Evolutionary conservation across 2,113 vertebrate genomes (phyloP).

Genomic region (Synchiropus splendidus): DNA sequence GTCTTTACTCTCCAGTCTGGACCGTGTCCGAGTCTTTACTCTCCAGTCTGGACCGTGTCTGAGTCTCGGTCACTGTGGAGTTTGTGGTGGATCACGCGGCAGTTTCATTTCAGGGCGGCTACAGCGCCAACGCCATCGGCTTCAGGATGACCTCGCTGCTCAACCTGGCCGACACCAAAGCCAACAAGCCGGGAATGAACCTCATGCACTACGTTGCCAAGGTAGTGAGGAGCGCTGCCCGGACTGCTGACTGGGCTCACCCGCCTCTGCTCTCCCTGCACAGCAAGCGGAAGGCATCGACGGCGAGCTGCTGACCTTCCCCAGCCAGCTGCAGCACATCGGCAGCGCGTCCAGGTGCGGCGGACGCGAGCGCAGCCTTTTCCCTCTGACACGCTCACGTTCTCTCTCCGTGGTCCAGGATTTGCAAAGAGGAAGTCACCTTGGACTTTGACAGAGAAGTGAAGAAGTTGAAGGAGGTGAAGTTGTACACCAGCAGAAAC

Average conservation of each 20-base stretch:
- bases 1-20: too few relatives aligned
- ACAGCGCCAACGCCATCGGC: constrained; percentile 62
- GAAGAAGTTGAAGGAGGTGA: constrained; percentile 56
- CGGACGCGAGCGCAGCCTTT: too few relatives aligned
- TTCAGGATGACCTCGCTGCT: constrained; percentile 72
- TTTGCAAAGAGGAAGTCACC: constrained; percentile 64
- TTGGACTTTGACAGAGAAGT: constrained; percentile 55
- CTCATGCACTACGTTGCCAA: constrained; percentile 75
- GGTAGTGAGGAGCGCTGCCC: constrained; percentile 38
- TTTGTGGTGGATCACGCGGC: too few relatives aligned
- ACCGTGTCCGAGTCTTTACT: too few relatives aligned
- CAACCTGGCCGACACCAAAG: constrained; percentile 72
- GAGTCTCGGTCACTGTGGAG: too few relatives aligned
- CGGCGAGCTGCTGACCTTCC: constrained; percentile 52
- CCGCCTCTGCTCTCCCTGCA: background rate
- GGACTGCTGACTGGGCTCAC: too few relatives aligned
- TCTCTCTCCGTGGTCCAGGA: constrained; percentile 26
- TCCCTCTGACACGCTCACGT: too few relatives aligned
- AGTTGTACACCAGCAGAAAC: constrained; percentile 39
- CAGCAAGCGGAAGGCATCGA: constrained; percentile 69
- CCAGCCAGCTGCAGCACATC: constrained; percentile 57
- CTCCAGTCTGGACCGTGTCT: too few relatives aligned
- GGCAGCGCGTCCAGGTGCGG: constrained; percentile 55
- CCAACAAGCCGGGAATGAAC: constrained; percentile 74
- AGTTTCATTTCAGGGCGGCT: constrained; percentile 56